A percentile compares a stretch with the other conserved stretches of the same genome.
phyloP scores from a whole-genome alignment of 1,140 invertebrate species.

The Trachymyrmex septentrionalis region DNA sequence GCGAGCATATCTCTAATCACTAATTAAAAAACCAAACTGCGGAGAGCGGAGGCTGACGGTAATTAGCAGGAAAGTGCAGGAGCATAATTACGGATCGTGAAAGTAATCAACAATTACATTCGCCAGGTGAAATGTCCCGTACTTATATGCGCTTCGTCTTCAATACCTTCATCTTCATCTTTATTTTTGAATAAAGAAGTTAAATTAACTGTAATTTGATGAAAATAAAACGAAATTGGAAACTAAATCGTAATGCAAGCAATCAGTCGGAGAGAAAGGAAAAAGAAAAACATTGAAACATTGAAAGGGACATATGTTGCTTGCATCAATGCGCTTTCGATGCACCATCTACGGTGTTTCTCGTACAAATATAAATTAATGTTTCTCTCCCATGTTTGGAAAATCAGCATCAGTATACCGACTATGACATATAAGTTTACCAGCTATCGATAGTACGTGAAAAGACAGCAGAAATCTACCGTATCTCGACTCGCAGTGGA shows the following conservation, averaged over 20 bases:
- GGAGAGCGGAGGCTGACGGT: constrained; percentile 49
- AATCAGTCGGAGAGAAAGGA: constrained; percentile 1
- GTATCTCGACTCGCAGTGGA: constrained; percentile 13
- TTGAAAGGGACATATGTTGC: neutral
- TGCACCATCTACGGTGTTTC: constrained; percentile 47
- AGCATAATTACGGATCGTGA: constrained; percentile 72
- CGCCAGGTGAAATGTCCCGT: constrained; percentile 60
- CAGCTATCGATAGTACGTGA: constrained; percentile 36
- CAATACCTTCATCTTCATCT: neutral
- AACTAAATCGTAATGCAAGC: neutral
- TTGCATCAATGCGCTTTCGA: neutral
- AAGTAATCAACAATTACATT: constrained; percentile 68
- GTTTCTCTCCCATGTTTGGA: neutral
- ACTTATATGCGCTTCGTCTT: neutral
- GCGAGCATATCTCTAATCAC: constrained; percentile 46
- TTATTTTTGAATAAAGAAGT: neutral
- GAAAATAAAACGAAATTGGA: constrained; percentile 15
- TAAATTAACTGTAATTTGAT: neutral
- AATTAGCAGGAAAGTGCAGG: constrained; percentile 77
- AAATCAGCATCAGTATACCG: constrained; percentile 42
- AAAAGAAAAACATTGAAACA: neutral
- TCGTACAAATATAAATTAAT: constrained; percentile 39
- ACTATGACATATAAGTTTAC: constrained; percentile 31
- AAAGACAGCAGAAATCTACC: constrained; percentile 14
- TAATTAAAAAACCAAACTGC: constrained; percentile 62